phyloP scores from a whole-genome alignment of 2,113 vertebrate genomes.

The Cervus canadensis region DNA sequence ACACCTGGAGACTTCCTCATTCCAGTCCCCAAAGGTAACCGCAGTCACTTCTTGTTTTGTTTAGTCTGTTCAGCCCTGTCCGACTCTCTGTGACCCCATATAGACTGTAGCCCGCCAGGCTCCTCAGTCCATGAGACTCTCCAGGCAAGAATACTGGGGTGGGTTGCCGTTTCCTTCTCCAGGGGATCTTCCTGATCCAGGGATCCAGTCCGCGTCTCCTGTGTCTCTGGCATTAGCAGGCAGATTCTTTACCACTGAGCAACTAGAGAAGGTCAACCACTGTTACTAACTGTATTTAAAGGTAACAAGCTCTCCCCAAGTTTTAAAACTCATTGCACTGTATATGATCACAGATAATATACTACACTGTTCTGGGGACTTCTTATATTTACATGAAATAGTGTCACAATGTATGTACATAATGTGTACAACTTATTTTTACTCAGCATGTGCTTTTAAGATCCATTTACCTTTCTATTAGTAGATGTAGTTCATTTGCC shows the following conservation, averaged over 20 bases:
- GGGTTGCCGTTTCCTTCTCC: not conserved
- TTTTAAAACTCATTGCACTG: not conserved
- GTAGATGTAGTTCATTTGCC: not conserved
- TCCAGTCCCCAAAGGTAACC: not conserved
- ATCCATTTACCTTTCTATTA: not conserved
- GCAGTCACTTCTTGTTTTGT: not conserved
- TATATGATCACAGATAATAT: not conserved
- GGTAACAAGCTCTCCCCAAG: not conserved
- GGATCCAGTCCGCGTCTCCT: not conserved
- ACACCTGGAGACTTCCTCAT: not conserved
- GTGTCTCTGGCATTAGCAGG: not conserved
- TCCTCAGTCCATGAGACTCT: not conserved
- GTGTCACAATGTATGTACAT: rapidly evolving
- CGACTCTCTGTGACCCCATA: not conserved
- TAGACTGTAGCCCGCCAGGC: not conserved
- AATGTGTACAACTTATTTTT: not conserved
- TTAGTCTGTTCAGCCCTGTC: not conserved
- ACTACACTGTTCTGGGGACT: not conserved
- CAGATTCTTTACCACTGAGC: not conserved
- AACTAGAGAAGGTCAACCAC: not conserved
- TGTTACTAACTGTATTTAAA: not conserved
- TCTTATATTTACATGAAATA: not conserved
- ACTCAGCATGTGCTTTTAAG: not conserved
- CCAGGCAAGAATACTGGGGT: not conserved
- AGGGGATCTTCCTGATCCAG: not conserved